Base-by-base conservation (phyloP, 2,797 vertebrate species). In the Arremon brunneinucha region DNA sequence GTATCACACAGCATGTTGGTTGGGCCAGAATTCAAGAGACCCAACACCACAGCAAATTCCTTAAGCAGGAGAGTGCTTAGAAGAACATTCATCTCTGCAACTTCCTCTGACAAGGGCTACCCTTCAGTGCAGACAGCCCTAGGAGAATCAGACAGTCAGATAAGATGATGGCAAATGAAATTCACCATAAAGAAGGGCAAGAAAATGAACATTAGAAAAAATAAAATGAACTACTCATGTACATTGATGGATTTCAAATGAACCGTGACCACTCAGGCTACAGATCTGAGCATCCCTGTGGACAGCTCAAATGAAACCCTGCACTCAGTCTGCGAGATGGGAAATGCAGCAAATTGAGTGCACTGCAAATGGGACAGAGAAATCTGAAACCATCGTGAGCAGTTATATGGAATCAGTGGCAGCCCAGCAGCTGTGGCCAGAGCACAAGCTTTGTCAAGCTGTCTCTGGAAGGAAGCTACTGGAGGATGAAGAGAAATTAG, bases 181-280 rank as follows among this genome's bases (percentile, higher is more conserved):
- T 93, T 78, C 78, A 81, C 50, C 8, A 1, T 20, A 77, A 44
- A 91, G 39, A 64, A 91, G 26, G 47, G 14, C 62, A 93, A 91
- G 65, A 67, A 70, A 96, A 95, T 83, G 69, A 90, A 83, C 59
- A 64, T 83, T 55, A 89, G 80, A 89, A 81, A 87, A 86, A 95
- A 90, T 55, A 93, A 81, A 90, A 60, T 83, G 53, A 93, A 94
- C 69, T 68, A 63, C 69, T 87, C 64, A 60, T 84, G 49, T 77
- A 85, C 62, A 44, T 2, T 63, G 76, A 95, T 71, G 50, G 84
- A 84, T 93, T 93, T 83, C 74, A 96, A 96, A 95, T 3, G 53
- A 89, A 90, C 69, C 18, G 0, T 92, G 82, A 91, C 74, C 56
- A 26, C 50, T 57, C 7, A 1, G 47, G 43, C 34, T 91, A 82